Percentiles rank a stretch among this genome's conserved stretches.
Conservation (phyloP, 2,888 invertebrate genomes). For the Caenorhabditis sulstoni region DNA sequence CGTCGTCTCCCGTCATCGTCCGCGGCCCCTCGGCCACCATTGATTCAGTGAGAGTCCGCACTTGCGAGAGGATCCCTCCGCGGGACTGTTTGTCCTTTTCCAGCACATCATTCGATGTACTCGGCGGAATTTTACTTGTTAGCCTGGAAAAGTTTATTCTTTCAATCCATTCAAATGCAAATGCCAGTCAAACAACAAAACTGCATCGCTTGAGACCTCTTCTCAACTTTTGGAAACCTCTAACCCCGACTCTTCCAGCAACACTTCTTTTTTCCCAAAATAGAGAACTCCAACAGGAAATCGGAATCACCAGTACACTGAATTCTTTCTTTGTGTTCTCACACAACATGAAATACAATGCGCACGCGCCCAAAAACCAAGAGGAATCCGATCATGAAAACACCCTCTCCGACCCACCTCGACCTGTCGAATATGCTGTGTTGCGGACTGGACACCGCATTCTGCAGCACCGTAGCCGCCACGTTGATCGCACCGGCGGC, state of each 20-base stretch:
- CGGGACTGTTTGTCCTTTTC: constrained; percentile 31
- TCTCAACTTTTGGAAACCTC: no score
- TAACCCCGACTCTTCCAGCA: no score
- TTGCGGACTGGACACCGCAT: constrained; percentile 59
- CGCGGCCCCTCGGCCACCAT: constrained; percentile 46
- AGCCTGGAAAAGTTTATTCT: constrained; percentile 22
- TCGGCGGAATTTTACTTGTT: constrained; percentile 47
- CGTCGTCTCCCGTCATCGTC: constrained; percentile 44
- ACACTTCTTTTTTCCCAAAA: no score
- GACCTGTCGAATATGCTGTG: constrained; percentile 59
- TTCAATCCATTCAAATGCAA: no score
- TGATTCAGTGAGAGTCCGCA: constrained; percentile 29
- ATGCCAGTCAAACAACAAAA: no score
- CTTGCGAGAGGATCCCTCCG: constrained; percentile 35
- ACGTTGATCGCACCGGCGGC: constrained; percentile 46
- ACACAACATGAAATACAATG: not conserved
- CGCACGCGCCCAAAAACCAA: constrained; percentile 4
- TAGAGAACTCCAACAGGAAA: no score
- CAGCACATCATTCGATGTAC: not conserved
- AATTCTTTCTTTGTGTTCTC: not conserved
- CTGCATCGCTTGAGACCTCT: no score
- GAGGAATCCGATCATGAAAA: constrained; percentile 15
- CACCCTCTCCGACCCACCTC: constrained; percentile 18
- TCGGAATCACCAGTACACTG: no score
- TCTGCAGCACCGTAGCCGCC: constrained; percentile 49